Conservation (phyloP, 1,140 invertebrate species). For the Caligus rogercresseyi region DNA sequence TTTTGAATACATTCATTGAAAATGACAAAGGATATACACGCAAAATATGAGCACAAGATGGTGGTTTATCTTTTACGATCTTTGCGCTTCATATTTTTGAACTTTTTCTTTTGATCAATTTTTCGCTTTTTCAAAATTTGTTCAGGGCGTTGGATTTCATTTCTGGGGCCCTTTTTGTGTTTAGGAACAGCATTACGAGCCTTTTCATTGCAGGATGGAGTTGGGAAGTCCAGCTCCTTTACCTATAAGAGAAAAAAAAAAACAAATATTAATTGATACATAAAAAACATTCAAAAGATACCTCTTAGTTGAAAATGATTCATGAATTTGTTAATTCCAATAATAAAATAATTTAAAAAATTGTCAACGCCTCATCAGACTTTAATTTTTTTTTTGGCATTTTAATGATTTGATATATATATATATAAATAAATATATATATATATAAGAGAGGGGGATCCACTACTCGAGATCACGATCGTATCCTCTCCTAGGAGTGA, state of each 20-base stretch:
- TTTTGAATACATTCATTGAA: too few species aligned
- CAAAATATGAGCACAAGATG: too few species aligned
- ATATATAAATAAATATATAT: too few species aligned
- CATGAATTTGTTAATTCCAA: neutral
- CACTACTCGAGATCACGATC: too few species aligned
- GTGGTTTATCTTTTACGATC: neutral
- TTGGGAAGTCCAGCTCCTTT: neutral
- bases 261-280: neutral
- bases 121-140: constrained; percentile 18
- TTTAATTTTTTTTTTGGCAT: neutral
- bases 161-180: constrained; percentile 4
- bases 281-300: neutral
- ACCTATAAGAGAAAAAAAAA: neutral
- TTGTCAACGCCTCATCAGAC: neutral
- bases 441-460: too few species aligned
- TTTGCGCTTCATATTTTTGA: neutral
- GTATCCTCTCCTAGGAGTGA: too few species aligned
- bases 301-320: neutral
- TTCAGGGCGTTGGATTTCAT: constrained; percentile 17
- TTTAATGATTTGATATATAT: neutral
- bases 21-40: too few species aligned
- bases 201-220: constrained; percentile 19
- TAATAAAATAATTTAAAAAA: neutral
- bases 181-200: constrained; percentile 12
- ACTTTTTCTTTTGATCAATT: constrained; percentile 5